Evolutionary conservation across 2,113 vertebrate species (phyloP), one percentile per base, ranked within the genome.

Genomic region (Dicerorhinus sumatrensis): DNA sequence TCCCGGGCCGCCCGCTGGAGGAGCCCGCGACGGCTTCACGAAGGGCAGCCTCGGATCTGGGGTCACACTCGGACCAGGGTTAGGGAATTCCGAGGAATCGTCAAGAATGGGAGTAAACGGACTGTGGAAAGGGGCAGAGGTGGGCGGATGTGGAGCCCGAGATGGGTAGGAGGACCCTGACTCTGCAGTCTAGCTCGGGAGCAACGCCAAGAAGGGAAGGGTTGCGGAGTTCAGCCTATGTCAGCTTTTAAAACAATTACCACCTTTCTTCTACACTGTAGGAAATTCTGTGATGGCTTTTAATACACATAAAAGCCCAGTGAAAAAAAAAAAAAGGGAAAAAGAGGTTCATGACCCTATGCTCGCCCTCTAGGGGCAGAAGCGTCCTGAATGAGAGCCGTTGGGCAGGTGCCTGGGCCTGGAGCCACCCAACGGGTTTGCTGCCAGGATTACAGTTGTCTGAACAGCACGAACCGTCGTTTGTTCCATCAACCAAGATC

Each of bases 401-500:
- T 8, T 92, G 33, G 62, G 91, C 39, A 5, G 73, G 48, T 25
- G 4, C 29, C 0, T 16, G 36, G 58, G 81, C 33, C 84, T 27
- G 42, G 58, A 96, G 81, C 58, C 60, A n/a, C 65, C 67, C 92
- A 63, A 17, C 77, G 48, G 85, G 60, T 93, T 76, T 72, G 73
- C 79, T 69, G 94, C 85, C 75, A 51, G 89, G n/a, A 81, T 70
- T 75, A 21, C 54, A 31, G 8, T 42, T 42, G 62, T 76, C 65
- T 76, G 95, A 91, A 92, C 67, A 70, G 70, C 25, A 3, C 0
- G 54, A 92, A 63, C 77, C 81, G 23, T 51, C 3, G 1, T 81
- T 11, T 20, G 46, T 83, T 48, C 58, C 25, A 0, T 54, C 63
- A 33, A 88, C 67, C 88, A 93, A 85, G 72, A n/a, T 36, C n/a